Conservation (phyloP, 2,888 invertebrate genomes). For the Siphonodentalium dalli region DNA sequence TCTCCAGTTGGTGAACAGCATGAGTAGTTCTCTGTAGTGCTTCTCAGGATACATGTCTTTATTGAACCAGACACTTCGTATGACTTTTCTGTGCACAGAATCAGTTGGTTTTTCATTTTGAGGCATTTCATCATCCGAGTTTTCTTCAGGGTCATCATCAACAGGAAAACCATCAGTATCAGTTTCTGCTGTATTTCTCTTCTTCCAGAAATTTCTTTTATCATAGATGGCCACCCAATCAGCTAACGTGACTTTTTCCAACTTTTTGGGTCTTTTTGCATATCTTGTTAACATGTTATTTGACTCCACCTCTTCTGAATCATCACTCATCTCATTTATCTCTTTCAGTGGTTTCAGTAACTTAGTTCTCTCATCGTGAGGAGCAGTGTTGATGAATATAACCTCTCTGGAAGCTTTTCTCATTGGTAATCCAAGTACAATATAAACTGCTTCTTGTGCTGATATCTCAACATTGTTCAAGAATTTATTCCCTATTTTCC, state of each 20-base stretch:
- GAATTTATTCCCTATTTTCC: constrained; percentile 32
- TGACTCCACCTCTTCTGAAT: constrained; percentile 15
- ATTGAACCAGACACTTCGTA: too few species aligned
- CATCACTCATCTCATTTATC: constrained; percentile 19
- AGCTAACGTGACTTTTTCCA: constrained; percentile 11
- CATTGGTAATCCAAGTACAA: constrained; percentile 34
- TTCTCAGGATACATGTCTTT: too few species aligned
- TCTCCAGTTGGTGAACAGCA: too few species aligned
- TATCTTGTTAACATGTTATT: constrained; percentile 6
- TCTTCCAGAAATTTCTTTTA: too few species aligned
- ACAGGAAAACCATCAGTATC: too few species aligned
- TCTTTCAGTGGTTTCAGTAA: constrained; percentile 40
- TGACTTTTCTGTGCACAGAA: too few species aligned
- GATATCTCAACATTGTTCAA: constrained; percentile 35
- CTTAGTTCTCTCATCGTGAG: constrained; percentile 29
- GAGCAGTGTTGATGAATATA: constrained; percentile 33
- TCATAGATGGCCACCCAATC: constrained; percentile 13
- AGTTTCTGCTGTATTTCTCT: too few species aligned
- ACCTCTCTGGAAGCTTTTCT: constrained; percentile 22
- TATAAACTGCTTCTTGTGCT: constrained; percentile 43
- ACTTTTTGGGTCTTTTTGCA: constrained; percentile 8
- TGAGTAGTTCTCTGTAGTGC: too few species aligned
- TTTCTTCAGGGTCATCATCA: too few species aligned
- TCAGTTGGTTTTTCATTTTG: too few species aligned
- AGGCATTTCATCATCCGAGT: too few species aligned